These are phyloP conservation scores for Drosophila funebris DNA, from an alignment of 1,140 invertebrate species.

Conservation along the genomic window DNA sequence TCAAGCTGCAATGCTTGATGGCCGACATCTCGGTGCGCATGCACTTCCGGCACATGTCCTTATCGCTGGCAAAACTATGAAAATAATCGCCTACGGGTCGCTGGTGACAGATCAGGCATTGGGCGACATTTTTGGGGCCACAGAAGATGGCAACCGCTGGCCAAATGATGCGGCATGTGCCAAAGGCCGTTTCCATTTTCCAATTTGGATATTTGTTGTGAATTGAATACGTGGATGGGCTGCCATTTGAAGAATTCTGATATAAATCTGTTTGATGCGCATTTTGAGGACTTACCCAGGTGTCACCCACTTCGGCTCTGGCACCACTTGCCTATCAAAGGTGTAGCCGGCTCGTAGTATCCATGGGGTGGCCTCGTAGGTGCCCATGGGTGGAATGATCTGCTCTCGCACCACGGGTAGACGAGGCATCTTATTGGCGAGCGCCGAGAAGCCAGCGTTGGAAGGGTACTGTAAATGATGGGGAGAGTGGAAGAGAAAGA, in stretches of 20 bases:
- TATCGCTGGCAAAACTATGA: conserved; percentile 62
- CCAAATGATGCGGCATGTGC: conserved; percentile 51
- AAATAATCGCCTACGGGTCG: conserved; percentile 67
- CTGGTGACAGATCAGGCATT: conserved; percentile 54
- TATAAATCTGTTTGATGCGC: neutral
- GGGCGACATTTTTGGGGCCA: conserved; percentile 29
- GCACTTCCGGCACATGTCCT: conserved; percentile 72
- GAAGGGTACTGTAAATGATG: conserved; percentile 61
- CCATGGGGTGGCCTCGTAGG: conserved; percentile 43
- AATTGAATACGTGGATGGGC: conserved; percentile 61
- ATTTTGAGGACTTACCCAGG: conserved; percentile 52
- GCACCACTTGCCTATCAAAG: conserved; percentile 37
- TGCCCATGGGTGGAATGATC: conserved; percentile 52
- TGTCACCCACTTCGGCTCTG: conserved; percentile 51
- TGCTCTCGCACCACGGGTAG: conserved; percentile 25
- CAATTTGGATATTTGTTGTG: conserved; percentile 43
- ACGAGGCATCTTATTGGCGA: conserved; percentile 67
- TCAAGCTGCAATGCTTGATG: conserved; percentile 54
- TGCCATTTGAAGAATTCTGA: neutral
- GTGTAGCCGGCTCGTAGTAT: conserved; percentile 34
- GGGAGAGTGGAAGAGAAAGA: too few species aligned
- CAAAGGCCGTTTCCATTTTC: conserved; percentile 61
- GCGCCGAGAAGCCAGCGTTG: conserved; percentile 62
- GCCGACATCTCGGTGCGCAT: conserved; percentile 43
- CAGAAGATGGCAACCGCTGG: conserved; percentile 69